These are phyloP conservation scores for Scrobipalpa atriplicella DNA, from an alignment of 2,888 invertebrate genomes.

Conservation along the genomic window DNA sequence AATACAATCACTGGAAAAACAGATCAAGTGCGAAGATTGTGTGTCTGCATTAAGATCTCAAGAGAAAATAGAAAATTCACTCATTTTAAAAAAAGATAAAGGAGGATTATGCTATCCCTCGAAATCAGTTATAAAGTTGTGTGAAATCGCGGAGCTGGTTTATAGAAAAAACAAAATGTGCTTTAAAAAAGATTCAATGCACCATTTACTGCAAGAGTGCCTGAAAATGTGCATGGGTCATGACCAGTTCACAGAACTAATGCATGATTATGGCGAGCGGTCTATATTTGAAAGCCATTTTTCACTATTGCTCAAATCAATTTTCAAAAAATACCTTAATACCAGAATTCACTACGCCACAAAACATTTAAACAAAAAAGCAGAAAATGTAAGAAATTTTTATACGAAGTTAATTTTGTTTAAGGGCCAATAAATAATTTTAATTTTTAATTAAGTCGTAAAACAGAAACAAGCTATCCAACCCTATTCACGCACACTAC, in stretches of 20 bases:
- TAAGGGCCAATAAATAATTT: slow-evolving; percentile 18
- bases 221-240: not conserved
- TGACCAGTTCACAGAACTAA: not conserved
- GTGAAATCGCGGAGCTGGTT: slow-evolving; percentile 5
- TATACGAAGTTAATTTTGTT: slow-evolving; percentile 7
- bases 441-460: too few species aligned
- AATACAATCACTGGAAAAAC: slow-evolving; percentile 1
- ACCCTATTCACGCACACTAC: too few species aligned
- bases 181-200: slow-evolving; percentile 12
- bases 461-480: too few species aligned
- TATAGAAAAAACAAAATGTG: slow-evolving; percentile 9
- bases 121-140: slow-evolving; percentile 14
- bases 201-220: slow-evolving; percentile 8
- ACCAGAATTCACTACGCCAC: slow-evolving; percentile 15
- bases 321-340: slow-evolving; percentile 18
- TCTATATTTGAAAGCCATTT: slow-evolving; percentile 2
- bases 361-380: not conserved
- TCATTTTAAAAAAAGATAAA: slow-evolving; percentile 19
- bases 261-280: not conserved
- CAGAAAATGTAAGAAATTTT: not conserved
- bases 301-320: slow-evolving; percentile 6
- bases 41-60: slow-evolving; percentile 7
- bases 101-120: slow-evolving; percentile 18
- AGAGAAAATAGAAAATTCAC: slow-evolving; percentile 14
- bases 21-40: slow-evolving; percentile 22